Base-by-base conservation (phyloP, 1,140 invertebrate species). In the Periplaneta americana region DNA sequence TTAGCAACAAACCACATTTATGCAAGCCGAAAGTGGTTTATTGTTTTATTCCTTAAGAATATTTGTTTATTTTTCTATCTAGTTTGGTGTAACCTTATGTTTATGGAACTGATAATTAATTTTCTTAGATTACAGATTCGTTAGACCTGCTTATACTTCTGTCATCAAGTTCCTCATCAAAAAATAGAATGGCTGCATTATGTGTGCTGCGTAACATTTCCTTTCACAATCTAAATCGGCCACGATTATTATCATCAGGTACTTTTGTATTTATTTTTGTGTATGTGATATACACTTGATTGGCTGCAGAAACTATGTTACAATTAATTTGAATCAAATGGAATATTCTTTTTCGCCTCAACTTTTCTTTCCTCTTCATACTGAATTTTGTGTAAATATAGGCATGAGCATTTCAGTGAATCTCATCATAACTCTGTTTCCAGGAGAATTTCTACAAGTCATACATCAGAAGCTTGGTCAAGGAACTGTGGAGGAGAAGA, bases 191-290 rank as follows among this genome's bases (percentile, higher is more conserved):
- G 28, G 74, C 79, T 32, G 85, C 87, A 34, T 77, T 88, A 31
- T 35, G 78, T 34, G 83, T 88, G n/a, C 82, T 89, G 17, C 83
- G 87, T 81, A 89, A 89, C 83, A 82, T 88, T 34, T 77, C 88
- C 11, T 88, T 88, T 83, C 85, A 87, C 84, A 85, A 85, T 22
- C 83, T 85, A 32, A 89, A 89, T 82, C 83, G 86, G 74, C 66
- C 87, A 13, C 81, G 87, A 82, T 82, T 89, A 57, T 79, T 89
- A 57, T 83, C 85, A 31, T 87, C 86, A 81, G 85, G 87, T 88
- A 84, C 81, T 77, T 81, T 81, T 22, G 6, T 17, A 28, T 22
- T 35, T 0, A 36, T 36, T 8, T n/a, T 75, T 18, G 33, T 75
- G 2, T 32, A 75, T 18, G 8, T 9, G 31, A 28, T 34, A 57